Conservation (phyloP, 2,888 invertebrate species). For the Phaonia tiefii region DNA sequence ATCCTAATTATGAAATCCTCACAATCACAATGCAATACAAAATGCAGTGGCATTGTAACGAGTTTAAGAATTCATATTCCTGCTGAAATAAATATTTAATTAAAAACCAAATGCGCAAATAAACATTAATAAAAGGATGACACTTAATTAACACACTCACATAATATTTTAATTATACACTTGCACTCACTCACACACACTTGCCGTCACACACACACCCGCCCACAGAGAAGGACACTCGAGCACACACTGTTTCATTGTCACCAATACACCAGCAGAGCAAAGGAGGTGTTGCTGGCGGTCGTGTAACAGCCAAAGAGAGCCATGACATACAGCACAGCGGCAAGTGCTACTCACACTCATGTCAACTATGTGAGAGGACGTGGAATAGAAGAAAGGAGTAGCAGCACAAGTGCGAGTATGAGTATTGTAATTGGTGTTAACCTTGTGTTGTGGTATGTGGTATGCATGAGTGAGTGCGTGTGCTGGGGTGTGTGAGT, state of each 20-base stretch:
- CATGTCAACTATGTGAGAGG: not conserved
- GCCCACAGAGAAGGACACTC: conserved; percentile 4
- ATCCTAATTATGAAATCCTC: no score
- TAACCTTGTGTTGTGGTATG: conserved; percentile 53
- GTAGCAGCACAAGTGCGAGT: not conserved
- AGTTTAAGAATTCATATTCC: conserved; percentile 17
- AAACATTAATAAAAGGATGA: conserved; percentile 58
- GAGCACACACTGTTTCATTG: conserved; percentile 50
- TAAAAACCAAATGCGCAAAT: conserved; percentile 63
- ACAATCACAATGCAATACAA: not conserved
- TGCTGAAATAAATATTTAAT: conserved; percentile 58
- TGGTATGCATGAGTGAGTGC: not conserved
- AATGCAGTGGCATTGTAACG: conserved; percentile 6
- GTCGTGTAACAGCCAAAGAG: conserved; percentile 14
- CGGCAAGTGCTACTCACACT: not conserved
- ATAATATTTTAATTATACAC: conserved; percentile 38
- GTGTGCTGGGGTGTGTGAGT: not conserved
- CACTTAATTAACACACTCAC: conserved; percentile 65
- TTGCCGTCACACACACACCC: not conserved
- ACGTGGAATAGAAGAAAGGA: not conserved
- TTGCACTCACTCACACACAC: conserved; percentile 17
- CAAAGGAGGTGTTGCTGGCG: not conserved
- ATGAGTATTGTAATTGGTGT: conserved; percentile 48
- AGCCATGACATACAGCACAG: not conserved
- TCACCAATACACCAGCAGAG: conserved; percentile 41